Conservation (phyloP, 2,797 vertebrate genomes). For the Notolepis coatsorum region DNA sequence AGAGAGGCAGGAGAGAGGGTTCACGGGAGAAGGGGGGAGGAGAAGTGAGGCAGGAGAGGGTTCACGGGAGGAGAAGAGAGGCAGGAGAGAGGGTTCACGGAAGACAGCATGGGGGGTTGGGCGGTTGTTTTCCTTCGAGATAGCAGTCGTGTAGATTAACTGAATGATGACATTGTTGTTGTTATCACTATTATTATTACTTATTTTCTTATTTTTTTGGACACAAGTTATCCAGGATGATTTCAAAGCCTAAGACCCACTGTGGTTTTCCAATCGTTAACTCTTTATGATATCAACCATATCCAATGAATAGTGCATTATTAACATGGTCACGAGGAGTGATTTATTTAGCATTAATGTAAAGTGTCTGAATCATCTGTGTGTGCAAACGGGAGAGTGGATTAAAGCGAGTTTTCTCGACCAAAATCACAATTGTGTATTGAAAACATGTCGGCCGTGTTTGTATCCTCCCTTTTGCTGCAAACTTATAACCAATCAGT, state of each 20-base stretch:
- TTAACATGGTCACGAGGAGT: constrained; percentile 69
- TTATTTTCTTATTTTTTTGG: constrained; percentile 65
- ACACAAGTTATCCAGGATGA: constrained; percentile 67
- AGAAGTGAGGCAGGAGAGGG: no score
- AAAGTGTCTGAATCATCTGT: constrained; percentile 64
- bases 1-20: no score
- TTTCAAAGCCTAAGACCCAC: constrained; percentile 67
- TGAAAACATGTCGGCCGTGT: constrained; percentile 90
- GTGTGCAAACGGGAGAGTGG: constrained; percentile 59
- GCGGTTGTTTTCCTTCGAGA: constrained; percentile 58
- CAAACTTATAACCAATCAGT: constrained; percentile 93
- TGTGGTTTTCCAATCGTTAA: constrained; percentile 63
- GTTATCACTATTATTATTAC: constrained; percentile 57
- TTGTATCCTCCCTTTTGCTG: constrained; percentile 88
- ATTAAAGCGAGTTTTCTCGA: constrained; percentile 78
- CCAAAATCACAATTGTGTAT: constrained; percentile 90
- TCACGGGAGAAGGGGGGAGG: no score
- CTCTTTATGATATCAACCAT: constrained; percentile 65
- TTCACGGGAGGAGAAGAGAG: constrained; percentile 27
- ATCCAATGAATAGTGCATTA: constrained; percentile 72
- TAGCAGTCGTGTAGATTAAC: constrained; percentile 73
- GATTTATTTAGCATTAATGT: constrained; percentile 86
- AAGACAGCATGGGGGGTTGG: constrained; percentile 30
- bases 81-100: no score
- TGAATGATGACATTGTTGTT: constrained; percentile 66